Base-by-base conservation (phyloP, 2,113 vertebrate species). In the Gymnocephalus cernua region DNA sequence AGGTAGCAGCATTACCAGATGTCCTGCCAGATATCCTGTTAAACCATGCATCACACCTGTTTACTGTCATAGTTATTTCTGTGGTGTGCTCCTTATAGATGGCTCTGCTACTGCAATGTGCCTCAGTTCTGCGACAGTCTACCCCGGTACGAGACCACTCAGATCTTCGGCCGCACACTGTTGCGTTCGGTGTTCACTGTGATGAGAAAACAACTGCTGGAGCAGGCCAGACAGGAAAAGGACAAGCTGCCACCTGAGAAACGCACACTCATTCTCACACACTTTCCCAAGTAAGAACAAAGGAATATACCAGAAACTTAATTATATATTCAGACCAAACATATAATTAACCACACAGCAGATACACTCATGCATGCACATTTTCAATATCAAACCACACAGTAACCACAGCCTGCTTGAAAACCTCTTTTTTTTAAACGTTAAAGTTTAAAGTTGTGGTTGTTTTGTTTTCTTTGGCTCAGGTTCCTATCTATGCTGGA, bases 41-140 rank as follows among this genome's bases (percentile, higher is more conserved):
- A 32, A 13, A 27, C 64, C 64, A 23, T 62, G 18, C 32, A 5
- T 51, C 29, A 19, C 32, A 58, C 53, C 38, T 23, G n/a, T 53
- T 25, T 9, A 9, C 4, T 21, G 10, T 29, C 23, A 23, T 23
- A 13, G 4, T 19, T 48, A 2, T 80, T 15, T 51, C 18, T 74
- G 15, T 64, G 21, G 6, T 66, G 45, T 66, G 45, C 64, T 66
- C 10, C 2, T 66, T 65, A 1, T 44, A 99, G 98, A 86, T 99
- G 98, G 98, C 95, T 99, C 82, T 99, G 98, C 92, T 99, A 98
- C 80, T 99, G 98, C 95, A 99, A 99, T 0, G 98, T 99, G 59
- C 98, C 98, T 59, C 98, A 99, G 95, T 99, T 98, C 95, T 99
- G 98, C 72, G 98, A 99, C 94, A 99, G 97, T 88, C 96, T 99